Percentiles rank a stretch among this genome's conserved stretches.
phyloP scores from a whole-genome alignment of 92 coral and sea anemone species.

The Paramuricea clavata region DNA sequence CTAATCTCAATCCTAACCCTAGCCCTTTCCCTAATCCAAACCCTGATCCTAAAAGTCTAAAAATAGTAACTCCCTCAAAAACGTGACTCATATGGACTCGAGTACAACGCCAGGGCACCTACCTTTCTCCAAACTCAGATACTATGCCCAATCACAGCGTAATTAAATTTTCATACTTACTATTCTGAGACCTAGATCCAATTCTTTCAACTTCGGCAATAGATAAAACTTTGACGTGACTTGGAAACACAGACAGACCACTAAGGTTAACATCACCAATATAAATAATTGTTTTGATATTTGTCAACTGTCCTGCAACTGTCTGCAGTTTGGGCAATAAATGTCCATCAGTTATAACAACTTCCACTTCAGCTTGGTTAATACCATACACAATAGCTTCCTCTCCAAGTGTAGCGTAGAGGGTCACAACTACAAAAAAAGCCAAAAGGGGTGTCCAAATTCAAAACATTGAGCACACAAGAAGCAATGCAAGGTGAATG shows the following conservation, averaged over 20 bases:
- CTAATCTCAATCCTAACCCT: too few species aligned
- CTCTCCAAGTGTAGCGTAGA: slow-evolving; percentile 95
- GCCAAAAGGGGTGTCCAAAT: neutral
- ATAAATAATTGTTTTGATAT: slow-evolving; percentile 82
- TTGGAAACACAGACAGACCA: slow-evolving; percentile 75
- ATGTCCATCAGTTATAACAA: slow-evolving; percentile 86
- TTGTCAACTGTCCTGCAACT: slow-evolving; percentile 73
- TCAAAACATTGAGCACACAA: neutral
- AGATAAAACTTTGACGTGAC: slow-evolving; percentile 76
- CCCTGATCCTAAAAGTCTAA: too few species aligned
- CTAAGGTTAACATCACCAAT: slow-evolving; percentile 81
- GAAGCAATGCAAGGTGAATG: too few species aligned
- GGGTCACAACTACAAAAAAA: slow-evolving; percentile 80
- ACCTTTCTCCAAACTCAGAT: neutral
- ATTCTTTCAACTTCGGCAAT: slow-evolving; percentile 88
- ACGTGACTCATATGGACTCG: too few species aligned
- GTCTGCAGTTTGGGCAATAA: slow-evolving; percentile 81
- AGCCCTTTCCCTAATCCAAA: too few species aligned
- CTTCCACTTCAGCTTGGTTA: slow-evolving; percentile 87
- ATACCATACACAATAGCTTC: slow-evolving; percentile 91
- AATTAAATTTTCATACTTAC: slow-evolving; percentile 57
- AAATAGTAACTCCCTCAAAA: too few species aligned
- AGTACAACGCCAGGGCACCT: too few species aligned
- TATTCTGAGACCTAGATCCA: slow-evolving; percentile 78
- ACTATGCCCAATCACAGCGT: neutral